phyloP scores from a whole-genome alignment of 2,797 vertebrate genomes.

The Brachymystax lenok region DNA sequence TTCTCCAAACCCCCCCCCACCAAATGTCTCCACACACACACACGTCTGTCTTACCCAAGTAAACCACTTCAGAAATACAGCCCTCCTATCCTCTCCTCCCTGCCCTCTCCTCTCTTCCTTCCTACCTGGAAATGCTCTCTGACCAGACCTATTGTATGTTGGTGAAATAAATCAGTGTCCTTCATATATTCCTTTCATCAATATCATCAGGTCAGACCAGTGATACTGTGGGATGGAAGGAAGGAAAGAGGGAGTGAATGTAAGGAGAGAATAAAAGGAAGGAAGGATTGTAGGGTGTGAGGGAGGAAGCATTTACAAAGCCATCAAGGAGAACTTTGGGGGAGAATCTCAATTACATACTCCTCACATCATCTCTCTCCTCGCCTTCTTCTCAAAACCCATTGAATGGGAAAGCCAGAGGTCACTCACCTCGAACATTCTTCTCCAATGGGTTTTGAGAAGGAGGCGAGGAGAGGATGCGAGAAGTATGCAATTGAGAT shows the following conservation, averaged over 20 bases:
- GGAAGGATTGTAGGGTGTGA: neutral
- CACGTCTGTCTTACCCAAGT: conserved; percentile 35
- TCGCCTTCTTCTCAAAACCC: no score
- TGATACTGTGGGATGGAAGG: neutral
- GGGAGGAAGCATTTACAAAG: neutral
- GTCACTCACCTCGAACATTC: no score
- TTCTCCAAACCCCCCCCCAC: conserved; percentile 69
- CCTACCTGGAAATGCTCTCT: conserved; percentile 9
- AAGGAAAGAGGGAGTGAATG: neutral
- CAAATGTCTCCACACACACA: conserved; percentile 33
- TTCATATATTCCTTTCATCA: neutral
- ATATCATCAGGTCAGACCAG: neutral
- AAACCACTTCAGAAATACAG: neutral
- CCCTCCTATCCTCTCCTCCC: conserved; percentile 29
- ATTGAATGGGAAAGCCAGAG: no score
- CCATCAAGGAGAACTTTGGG: neutral
- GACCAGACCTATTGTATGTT: neutral
- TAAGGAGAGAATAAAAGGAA: neutral
- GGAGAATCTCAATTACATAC: no score
- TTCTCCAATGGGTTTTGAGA: no score
- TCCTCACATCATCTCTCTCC: no score
- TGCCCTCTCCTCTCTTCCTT: neutral
- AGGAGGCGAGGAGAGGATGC: no score
- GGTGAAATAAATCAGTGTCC: neutral
- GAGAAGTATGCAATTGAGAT: no score